Evolutionary conservation across 2,888 invertebrate genomes (phyloP), one percentile per base, ranked within the genome.

Genomic region (Hydrotaea diabolus): DNA sequence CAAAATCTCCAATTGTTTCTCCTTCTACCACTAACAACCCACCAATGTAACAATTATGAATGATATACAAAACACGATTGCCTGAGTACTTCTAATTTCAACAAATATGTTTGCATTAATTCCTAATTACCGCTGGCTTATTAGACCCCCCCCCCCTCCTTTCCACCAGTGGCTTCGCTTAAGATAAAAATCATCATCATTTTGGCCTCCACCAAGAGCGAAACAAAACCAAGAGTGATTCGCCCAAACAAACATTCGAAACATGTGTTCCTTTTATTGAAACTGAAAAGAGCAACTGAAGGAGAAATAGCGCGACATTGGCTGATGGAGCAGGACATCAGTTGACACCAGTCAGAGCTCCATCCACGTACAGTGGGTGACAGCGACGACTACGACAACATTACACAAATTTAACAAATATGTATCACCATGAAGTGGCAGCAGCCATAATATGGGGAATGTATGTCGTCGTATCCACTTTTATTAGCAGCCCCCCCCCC

Each of bases 241-340:
- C 9, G 7, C 23, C 23, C 59, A 26, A 26, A 15, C 15, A 26
- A 23, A 59, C 59, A 59, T 23, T 15, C 7, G 26, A 59, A 59
- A 59, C 59, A 59, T 59, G 59, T 59, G 55, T 59, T 59, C 26
- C 59, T 15, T 59, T 59, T 23, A 59, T 59, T 23, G 59, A 3
- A 59, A 4, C 59, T 59, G 31, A 31, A 23, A 19, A 23, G 57
- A 3, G 23, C 26, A 17, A 26, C 21, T 8, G 21, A 31, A 2
- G 31, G 7, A 31, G 31, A 7, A 39, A 39, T 39, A 39, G 31
- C 31, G 7, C 7, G 7, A 8, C 39, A 8, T 4, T 8, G 7
- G 39, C 7, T 9, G 39, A 4, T 39, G 39, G 55, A 23, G 3
- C 21, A 23, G 59, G 59, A 59, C 59, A 26, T 59, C 59, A 59